Percentiles rank a stretch among this genome's conserved stretches.
phyloP scores from a whole-genome alignment of 2,797 vertebrate species.

The Fundulus diaphanus region DNA sequence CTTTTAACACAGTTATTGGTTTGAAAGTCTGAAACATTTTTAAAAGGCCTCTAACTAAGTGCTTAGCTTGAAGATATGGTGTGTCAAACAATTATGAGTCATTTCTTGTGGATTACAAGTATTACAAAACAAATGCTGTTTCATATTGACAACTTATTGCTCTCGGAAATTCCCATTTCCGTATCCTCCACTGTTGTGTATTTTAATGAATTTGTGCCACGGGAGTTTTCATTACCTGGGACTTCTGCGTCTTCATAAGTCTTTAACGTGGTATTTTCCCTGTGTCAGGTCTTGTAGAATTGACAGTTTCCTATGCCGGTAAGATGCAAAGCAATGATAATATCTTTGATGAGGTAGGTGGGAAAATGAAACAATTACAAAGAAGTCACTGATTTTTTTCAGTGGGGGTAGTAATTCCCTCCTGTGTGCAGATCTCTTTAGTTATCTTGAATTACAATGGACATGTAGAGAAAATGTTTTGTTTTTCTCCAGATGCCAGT shows the following conservation, averaged over 20 bases:
- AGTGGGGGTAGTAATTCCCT: constrained; percentile 54
- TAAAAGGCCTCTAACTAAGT: constrained; percentile 32
- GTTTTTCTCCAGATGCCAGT: constrained; percentile 22
- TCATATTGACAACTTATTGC: constrained; percentile 48
- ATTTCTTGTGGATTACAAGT: constrained; percentile 27
- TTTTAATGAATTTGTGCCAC: constrained; percentile 46
- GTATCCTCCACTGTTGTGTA: constrained; percentile 28
- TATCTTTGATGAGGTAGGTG: constrained; percentile 43
- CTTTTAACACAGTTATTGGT: constrained; percentile 32
- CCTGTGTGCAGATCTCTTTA: constrained; percentile 14
- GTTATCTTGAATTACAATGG: constrained; percentile 25
- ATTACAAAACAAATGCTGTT: constrained; percentile 30
- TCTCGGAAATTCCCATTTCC: constrained; percentile 29
- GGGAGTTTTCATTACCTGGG: constrained; percentile 35
- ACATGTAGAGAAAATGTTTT: constrained; percentile 42
- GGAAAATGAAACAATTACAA: constrained; percentile 61
- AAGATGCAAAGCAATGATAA: constrained; percentile 67
- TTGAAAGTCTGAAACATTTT: constrained; percentile 42
- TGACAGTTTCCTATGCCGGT: constrained; percentile 62
- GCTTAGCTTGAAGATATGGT: constrained; percentile 55
- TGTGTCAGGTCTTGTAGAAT: constrained; percentile 55
- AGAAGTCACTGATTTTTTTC: constrained; percentile 46
- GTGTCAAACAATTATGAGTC: constrained; percentile 53
- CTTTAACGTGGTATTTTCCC: constrained; percentile 50
- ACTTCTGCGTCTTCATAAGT: constrained; percentile 31